phyloP scores from a whole-genome alignment of 2,113 vertebrate genomes.

The Sigmodon hispidus region DNA sequence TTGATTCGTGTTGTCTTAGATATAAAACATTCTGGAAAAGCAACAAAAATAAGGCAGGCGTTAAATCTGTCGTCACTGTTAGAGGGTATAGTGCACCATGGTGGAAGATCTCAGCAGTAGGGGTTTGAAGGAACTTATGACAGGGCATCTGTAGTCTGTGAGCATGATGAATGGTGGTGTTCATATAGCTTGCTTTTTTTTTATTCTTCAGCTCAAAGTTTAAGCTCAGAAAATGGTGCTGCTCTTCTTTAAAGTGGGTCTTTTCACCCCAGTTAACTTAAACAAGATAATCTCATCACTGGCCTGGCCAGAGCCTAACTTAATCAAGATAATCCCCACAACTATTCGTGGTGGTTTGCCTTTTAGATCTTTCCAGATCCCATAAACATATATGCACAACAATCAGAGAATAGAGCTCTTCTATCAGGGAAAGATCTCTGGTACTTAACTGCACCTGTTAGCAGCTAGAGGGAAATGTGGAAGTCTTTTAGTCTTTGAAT shows the following conservation, averaged over 20 bases:
- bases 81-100: not conserved
- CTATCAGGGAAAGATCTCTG: not conserved
- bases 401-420: not conserved
- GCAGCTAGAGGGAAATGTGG: not conserved
- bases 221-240: not conserved
- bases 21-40: not conserved
- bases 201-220: not conserved
- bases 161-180: not conserved
- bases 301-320: not conserved
- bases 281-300: not conserved
- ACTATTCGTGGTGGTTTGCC: no score
- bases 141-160: not conserved
- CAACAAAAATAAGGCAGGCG: not conserved
- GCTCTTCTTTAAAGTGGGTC: not conserved
- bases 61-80: not conserved
- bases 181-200: not conserved
- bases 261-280: not conserved
- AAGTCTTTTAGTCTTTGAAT: not conserved
- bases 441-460: not conserved
- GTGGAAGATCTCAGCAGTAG: not conserved
- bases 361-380: not conserved
- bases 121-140: not conserved
- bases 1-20: not conserved
- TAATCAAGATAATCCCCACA: not conserved
- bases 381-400: not conserved